These are phyloP conservation scores for Temnothorax longispinosus DNA, from an alignment of 1,140 invertebrate species.

Conservation along the genomic window DNA sequence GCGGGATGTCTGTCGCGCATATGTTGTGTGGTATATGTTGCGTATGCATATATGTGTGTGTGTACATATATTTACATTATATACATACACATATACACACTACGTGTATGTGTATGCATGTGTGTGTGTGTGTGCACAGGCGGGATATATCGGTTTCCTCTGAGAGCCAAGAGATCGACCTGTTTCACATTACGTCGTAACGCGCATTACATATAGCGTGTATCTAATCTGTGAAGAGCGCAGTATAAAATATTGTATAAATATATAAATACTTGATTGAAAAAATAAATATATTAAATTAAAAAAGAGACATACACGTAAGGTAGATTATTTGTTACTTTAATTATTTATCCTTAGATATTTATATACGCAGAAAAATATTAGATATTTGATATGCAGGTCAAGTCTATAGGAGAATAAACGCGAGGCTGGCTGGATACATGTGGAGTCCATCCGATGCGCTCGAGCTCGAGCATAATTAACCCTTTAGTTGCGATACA, in stretches of 20 bases:
- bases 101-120: neutral
- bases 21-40: neutral
- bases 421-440: constrained; percentile 34
- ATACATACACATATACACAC: neutral
- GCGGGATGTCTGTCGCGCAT: constrained; percentile 14
- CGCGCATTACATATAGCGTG: constrained; percentile 66
- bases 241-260: constrained; percentile 86
- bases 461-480: neutral
- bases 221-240: constrained; percentile 79
- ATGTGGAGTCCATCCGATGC: constrained; percentile 11
- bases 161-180: constrained; percentile 85
- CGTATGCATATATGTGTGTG: neutral
- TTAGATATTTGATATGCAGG: constrained; percentile 44
- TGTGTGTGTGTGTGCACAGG: constrained; percentile 22
- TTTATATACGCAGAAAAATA: constrained; percentile 73
- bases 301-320: constrained; percentile 84
- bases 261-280: constrained; percentile 85
- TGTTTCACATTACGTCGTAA: constrained; percentile 70
- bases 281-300: constrained; percentile 86
- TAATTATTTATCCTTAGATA: constrained; percentile 69
- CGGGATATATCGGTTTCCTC: constrained; percentile 77
- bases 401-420: constrained; percentile 72
- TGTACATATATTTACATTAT: neutral
- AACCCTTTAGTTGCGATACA: constrained; percentile 28
- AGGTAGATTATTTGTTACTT: constrained; percentile 76